Percentiles rank a stretch among this genome's conserved stretches.
phyloP scores from a whole-genome alignment of 2,888 invertebrate genomes.

The Agrochola litura region DNA sequence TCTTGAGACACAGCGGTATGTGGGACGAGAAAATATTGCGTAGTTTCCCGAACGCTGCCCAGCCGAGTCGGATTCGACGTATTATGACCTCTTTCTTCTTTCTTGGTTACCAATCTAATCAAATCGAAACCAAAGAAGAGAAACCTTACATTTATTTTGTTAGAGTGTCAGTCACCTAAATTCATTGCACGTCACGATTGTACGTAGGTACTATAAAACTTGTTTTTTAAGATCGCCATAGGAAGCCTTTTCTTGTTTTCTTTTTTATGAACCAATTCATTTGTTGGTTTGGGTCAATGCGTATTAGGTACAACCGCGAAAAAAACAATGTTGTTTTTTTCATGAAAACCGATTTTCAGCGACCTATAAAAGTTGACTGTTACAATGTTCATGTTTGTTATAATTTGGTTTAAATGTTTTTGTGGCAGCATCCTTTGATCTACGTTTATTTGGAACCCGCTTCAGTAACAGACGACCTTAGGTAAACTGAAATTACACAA shows the following conservation, averaged over 20 bases:
- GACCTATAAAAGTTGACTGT: conserved; percentile 11
- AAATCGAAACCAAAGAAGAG: conserved; percentile 27
- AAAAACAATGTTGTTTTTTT: conserved; percentile 24
- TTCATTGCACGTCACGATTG: conserved; percentile 14
- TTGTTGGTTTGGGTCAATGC: conserved; percentile 11
- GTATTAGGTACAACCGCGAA: background rate
- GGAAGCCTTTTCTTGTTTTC: conserved; percentile 32
- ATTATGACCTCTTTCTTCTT: too few species aligned
- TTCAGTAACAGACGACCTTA: conserved; percentile 11
- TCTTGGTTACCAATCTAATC: conserved; percentile 28
- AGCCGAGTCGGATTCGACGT: too few species aligned
- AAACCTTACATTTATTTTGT: conserved; percentile 30
- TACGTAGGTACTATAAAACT: background rate
- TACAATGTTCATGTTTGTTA: conserved; percentile 13
- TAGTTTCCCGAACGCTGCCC: too few species aligned
- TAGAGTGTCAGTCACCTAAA: conserved; percentile 21
- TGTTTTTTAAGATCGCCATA: background rate
- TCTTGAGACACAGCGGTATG: too few species aligned
- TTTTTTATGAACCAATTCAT: conserved; percentile 18
- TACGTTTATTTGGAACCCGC: conserved; percentile 22
- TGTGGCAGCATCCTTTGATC: conserved; percentile 19
- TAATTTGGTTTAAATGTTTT: conserved; percentile 15
- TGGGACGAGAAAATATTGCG: too few species aligned
- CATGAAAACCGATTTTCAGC: background rate
- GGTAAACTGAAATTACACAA: conserved; percentile 8